phyloP scores from a whole-genome alignment of 2,888 invertebrate species.

The Conomelus anceps region DNA sequence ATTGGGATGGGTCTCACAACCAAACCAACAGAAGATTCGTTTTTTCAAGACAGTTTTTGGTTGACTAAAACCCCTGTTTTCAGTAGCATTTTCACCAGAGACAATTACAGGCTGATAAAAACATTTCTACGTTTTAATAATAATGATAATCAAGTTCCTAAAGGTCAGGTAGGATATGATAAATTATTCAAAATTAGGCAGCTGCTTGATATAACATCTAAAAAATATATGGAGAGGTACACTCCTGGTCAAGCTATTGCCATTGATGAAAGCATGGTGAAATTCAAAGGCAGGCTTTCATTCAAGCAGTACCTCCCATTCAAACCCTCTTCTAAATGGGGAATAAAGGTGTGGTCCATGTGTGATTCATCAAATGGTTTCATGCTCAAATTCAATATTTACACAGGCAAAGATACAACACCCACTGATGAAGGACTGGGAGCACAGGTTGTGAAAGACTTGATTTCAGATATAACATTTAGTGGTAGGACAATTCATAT shows the following conservation, averaged over 20 bases:
- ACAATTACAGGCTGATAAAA: conserved; percentile 1
- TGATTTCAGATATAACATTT: background rate
- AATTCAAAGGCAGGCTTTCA: conserved; percentile 4
- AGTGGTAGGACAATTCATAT: background rate
- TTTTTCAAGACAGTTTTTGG: conserved; percentile 2
- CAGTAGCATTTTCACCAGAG: background rate
- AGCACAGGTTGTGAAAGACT: conserved; percentile 1
- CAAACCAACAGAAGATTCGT: background rate
- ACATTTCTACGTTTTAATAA: conserved; percentile 11
- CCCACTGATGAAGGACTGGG: background rate
- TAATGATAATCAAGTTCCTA: background rate
- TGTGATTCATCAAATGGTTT: conserved; percentile 4
- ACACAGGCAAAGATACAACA: background rate
- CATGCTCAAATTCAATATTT: background rate
- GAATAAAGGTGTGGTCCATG: background rate
- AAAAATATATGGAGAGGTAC: conserved; percentile 3
- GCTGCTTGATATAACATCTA: background rate
- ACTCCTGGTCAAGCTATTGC: background rate
- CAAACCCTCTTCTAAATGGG: conserved; percentile 8
- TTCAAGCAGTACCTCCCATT: conserved; percentile 3
- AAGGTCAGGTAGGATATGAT: conserved; percentile 7
- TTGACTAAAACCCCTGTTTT: background rate
- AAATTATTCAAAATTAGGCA: conserved; percentile 6
- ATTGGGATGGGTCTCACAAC: background rate
- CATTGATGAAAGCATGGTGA: conserved; percentile 7